phyloP scores from a whole-genome alignment of 2,888 invertebrate genomes.

The Drosophila nigritarsus region DNA sequence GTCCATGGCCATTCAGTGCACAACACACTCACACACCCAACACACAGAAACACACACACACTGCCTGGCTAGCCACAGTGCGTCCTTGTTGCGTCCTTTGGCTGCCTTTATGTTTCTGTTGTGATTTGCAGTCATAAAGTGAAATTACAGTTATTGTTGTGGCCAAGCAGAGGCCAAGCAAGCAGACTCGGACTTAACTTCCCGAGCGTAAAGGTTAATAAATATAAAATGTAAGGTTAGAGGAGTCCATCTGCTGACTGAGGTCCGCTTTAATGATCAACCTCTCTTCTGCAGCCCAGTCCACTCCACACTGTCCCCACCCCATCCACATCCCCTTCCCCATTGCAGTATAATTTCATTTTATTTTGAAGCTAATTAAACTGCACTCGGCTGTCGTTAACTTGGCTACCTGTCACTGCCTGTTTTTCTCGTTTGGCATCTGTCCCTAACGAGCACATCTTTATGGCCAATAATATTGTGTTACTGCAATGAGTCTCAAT shows the following conservation, averaged over 20 bases:
- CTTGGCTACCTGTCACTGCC: conserved; percentile 51
- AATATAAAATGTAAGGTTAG: conserved; percentile 76
- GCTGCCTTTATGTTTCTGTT: conserved; percentile 75
- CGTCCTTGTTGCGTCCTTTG: conserved; percentile 51
- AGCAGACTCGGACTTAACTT: conserved; percentile 5
- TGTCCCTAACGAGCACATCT: conserved; percentile 41
- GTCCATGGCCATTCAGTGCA: conserved; percentile 56
- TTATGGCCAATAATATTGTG: conserved; percentile 50
- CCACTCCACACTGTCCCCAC: background rate
- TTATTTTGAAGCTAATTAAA: conserved; percentile 79
- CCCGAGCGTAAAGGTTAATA: conserved; percentile 69
- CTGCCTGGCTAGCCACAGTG: conserved; percentile 38
- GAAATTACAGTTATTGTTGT: conserved; percentile 80
- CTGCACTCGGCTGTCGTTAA: conserved; percentile 67
- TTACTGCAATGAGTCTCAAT: conserved; percentile 32
- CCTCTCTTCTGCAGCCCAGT: background rate
- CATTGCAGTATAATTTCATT: conserved; percentile 59
- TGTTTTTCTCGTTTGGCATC: conserved; percentile 26
- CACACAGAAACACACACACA: conserved; percentile 13
- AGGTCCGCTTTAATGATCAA: conserved; percentile 33
- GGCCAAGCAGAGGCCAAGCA: conserved; percentile 35
- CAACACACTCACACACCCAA: conserved; percentile 25
- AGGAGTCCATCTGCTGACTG: conserved; percentile 44
- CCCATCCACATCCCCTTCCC: background rate
- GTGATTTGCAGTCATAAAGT: conserved; percentile 82